phyloP scores from a whole-genome alignment of 1,140 invertebrate genomes.

The Zaprionus davidi region DNA sequence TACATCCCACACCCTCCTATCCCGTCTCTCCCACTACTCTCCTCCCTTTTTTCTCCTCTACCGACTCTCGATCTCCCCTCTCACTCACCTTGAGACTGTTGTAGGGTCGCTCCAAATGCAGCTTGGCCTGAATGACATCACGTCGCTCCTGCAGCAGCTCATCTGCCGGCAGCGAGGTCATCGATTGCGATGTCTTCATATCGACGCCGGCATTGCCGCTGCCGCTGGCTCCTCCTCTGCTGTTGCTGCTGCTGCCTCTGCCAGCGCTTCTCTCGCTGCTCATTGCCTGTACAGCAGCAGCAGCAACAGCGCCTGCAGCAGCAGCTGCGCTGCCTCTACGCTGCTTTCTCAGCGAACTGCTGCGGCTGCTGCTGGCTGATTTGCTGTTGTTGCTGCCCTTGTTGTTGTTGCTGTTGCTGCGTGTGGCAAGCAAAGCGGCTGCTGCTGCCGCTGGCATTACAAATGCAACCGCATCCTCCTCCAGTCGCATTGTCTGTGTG shows the following conservation, averaged over 20 bases:
- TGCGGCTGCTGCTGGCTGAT: slow-evolving; percentile 64
- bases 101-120: slow-evolving; percentile 86
- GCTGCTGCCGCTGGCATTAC: slow-evolving; percentile 42
- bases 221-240: neutral
- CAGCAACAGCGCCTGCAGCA: neutral
- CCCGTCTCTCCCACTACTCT: too few relatives aligned
- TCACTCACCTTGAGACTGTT: slow-evolving; percentile 88
- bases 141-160: slow-evolving; percentile 72
- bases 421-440: neutral
- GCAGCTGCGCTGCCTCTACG: slow-evolving; percentile 19
- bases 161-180: slow-evolving; percentile 80
- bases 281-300: neutral
- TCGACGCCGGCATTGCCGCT: slow-evolving; percentile 25
- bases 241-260: too few relatives aligned
- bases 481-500: slow-evolving; percentile 41
- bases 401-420: neutral
- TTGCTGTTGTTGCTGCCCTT: slow-evolving; percentile 32
- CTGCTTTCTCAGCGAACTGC: slow-evolving; percentile 68
- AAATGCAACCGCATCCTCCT: slow-evolving; percentile 50
- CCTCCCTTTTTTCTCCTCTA: too few relatives aligned
- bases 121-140: slow-evolving; percentile 75
- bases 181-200: slow-evolving; percentile 81
- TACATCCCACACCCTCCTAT: too few relatives aligned
- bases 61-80: neutral
- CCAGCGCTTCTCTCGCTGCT: neutral